These are phyloP conservation scores for Leptinotarsa peninsularis DNA, from an alignment of 2,888 invertebrate species.

Conservation along the genomic window DNA sequence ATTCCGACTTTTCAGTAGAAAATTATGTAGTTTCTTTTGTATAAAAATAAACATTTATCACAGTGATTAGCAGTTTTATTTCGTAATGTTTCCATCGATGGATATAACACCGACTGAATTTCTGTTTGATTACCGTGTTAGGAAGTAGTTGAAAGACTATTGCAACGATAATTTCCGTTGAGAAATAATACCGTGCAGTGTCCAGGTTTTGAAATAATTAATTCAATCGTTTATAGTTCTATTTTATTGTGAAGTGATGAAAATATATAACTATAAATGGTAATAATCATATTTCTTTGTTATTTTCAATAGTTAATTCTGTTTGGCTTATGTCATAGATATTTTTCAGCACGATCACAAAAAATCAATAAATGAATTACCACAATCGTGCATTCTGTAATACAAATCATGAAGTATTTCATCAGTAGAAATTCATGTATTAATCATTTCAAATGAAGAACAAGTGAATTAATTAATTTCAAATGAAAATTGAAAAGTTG, in stretches of 20 bases:
- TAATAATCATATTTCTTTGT: neutral
- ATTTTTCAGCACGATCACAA: neutral
- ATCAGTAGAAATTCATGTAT: no score
- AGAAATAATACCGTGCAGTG: neutral
- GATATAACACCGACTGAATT: neutral
- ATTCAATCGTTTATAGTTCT: neutral
- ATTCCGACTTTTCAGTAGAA: neutral
- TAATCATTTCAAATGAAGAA: no score
- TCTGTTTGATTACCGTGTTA: conserved; percentile 2
- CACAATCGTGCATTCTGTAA: no score
- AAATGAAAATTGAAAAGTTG: no score
- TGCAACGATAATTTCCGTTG: conserved; percentile 8
- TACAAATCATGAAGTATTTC: no score
- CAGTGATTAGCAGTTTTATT: neutral
- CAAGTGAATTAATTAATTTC: no score
- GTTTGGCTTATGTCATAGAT: neutral
- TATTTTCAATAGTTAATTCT: neutral
- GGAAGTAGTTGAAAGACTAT: conserved; percentile 6
- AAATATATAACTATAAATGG: neutral
- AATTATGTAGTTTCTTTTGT: conserved; percentile 8
- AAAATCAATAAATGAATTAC: no score
- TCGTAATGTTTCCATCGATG: neutral
- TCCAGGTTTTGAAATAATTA: neutral
- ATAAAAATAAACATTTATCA: conserved; percentile 1
- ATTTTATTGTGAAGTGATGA: neutral